Base-by-base conservation (phyloP, 2,888 invertebrate species). In the Eupithecia tripunctaria region DNA sequence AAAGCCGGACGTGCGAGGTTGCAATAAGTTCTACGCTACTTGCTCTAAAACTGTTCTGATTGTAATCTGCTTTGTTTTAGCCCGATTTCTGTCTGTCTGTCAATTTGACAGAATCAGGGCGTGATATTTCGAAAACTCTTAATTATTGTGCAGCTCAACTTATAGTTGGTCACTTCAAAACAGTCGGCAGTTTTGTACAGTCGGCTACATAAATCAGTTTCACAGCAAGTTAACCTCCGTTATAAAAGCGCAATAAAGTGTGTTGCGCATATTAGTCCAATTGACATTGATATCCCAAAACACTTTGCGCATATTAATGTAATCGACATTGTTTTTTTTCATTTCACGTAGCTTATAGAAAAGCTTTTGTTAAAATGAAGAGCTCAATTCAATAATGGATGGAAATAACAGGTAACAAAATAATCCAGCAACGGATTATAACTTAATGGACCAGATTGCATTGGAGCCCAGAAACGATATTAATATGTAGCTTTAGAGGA, bases 71-170 rank as follows among this genome's bases (percentile, higher is more conserved):
- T 64, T 27, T 65, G 56, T 59, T 60, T 14, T 15, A 51, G 60
- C 27, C 68, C 56, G 63, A 69, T n/a, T n/a, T n/a, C n/a, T n/a
- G n/a, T n/a, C n/a, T n/a, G n/a, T n/a, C n/a, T n/a, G n/a, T n/a
- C 66, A 25, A 38, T 64, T 36, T 72, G 69, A 47, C 72, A 72
- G 21, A 64, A 75, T 75, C 72, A 72, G 75, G 64, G 75, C 75
- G 60, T 72, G 68, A 60, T 68, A 68, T 41, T 41, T 29, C 29
- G 15, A 18, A n/a, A 62, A 8, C 27, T 12, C 18, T 25, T 25
- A 43, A 41, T 41, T 63, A 47, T 36, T 47, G 6, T 18, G 2
- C 47, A 27, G 14, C 7, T 59, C n/a, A 67, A 43, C 59, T n/a
- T 32, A 47, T 47, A 47, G 43, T 62, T 4, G 3, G 12, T 15